These are phyloP conservation scores for Cydia amplana DNA, from an alignment of 1,140 invertebrate genomes.

Conservation along the genomic window DNA sequence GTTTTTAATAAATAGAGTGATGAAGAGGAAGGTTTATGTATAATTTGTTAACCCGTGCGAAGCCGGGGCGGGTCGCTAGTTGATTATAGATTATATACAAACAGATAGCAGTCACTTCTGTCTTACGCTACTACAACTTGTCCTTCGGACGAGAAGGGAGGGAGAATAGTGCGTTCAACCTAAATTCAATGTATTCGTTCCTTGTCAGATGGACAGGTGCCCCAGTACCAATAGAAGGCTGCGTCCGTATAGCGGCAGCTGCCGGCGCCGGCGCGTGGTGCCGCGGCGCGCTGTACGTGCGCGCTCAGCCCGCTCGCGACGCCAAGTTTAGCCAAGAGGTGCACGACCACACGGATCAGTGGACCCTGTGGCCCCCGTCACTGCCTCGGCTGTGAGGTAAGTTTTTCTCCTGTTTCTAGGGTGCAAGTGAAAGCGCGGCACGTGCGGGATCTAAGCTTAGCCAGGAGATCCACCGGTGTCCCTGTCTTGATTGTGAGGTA, in stretches of 20 bases:
- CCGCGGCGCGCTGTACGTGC: conserved; percentile 34
- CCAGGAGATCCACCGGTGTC: too few species aligned
- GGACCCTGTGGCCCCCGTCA: conserved; percentile 34
- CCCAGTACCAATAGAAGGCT: conserved; percentile 37
- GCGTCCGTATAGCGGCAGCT: conserved; percentile 26
- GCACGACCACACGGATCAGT: conserved; percentile 48
- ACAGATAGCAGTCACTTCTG: too few species aligned
- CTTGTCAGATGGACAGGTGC: conserved; percentile 33
- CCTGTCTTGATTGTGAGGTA: too few species aligned
- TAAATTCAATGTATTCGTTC: not conserved
- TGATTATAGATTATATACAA: too few species aligned
- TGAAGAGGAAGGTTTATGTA: too few species aligned
- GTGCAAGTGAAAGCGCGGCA: too few species aligned
- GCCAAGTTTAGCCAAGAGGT: conserved; percentile 31
- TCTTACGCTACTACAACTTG: too few species aligned
- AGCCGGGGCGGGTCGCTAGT: too few species aligned
- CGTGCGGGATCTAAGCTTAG: too few species aligned
- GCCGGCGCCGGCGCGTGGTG: conserved; percentile 38
- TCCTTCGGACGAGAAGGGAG: not conserved
- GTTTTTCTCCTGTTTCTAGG: not conserved
- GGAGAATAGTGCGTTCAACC: not conserved
- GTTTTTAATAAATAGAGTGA: too few species aligned
- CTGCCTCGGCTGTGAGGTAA: not conserved
- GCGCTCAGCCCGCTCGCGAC: conserved; percentile 42
- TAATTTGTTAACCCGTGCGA: too few species aligned